These are phyloP conservation scores for Sinotaia quadrata DNA, from an alignment of 2,888 invertebrate genomes.

Conservation along the genomic window DNA sequence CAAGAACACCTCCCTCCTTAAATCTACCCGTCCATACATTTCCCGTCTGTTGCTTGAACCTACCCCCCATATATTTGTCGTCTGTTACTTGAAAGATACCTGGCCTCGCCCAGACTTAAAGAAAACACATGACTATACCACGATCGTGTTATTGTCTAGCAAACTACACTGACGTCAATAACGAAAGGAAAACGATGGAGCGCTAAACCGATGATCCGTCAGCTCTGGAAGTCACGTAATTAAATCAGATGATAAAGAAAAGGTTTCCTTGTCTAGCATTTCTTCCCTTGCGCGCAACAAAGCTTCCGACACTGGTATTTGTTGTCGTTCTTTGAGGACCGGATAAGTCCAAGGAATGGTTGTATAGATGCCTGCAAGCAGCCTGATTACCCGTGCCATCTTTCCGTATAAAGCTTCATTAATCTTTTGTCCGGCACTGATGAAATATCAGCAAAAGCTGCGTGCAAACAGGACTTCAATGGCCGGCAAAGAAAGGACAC, in stretches of 20 bases:
- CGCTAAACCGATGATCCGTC: too few relatives aligned
- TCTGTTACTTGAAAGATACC: too few relatives aligned
- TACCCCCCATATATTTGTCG: too few relatives aligned
- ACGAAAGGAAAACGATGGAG: too few relatives aligned
- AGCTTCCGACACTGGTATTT: constrained; percentile 1
- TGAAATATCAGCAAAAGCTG: constrained; percentile 43
- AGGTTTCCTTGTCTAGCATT: constrained; percentile 16
- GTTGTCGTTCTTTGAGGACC: constrained; percentile 15
- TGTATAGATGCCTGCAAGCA: constrained; percentile 5
- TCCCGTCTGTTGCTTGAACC: too few relatives aligned
- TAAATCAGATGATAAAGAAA: constrained; percentile 12
- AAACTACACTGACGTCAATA: too few relatives aligned
- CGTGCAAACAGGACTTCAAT: constrained; percentile 41
- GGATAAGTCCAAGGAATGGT: background rate
- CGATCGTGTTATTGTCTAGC: too few relatives aligned
- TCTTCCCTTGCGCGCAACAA: background rate
- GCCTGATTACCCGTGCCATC: constrained; percentile 16
- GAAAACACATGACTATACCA: too few relatives aligned
- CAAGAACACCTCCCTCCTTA: too few relatives aligned
- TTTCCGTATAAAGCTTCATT: constrained; percentile 40
- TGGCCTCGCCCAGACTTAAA: too few relatives aligned
- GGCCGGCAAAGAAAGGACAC: constrained; percentile 21
- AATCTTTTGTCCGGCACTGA: constrained; percentile 41
- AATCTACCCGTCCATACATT: too few relatives aligned
- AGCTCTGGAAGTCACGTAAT: too few relatives aligned